phyloP scores from a whole-genome alignment of 2,888 invertebrate genomes.

The Leptinotarsa rubiginosa region DNA sequence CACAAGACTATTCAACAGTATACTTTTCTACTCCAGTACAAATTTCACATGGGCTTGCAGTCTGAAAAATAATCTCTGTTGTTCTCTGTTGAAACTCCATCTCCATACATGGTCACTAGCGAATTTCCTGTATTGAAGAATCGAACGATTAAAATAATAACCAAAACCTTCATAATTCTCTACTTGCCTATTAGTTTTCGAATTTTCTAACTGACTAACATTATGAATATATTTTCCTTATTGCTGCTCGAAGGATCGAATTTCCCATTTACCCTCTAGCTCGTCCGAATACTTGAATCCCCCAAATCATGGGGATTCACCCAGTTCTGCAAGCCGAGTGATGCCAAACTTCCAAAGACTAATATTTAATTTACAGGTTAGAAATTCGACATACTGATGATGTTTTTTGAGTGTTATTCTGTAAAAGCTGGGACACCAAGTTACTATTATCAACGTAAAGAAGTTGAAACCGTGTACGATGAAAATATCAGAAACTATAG shows the following conservation, averaged over 20 bases:
- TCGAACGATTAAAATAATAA: too few species aligned
- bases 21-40: too few species aligned
- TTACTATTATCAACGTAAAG: not conserved
- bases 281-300: conserved; percentile 61
- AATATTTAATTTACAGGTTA: conserved; percentile 80
- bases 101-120: too few species aligned
- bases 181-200: not conserved
- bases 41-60: too few species aligned
- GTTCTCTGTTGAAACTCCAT: too few species aligned
- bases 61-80: too few species aligned
- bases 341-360: conserved; percentile 79
- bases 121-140: too few species aligned
- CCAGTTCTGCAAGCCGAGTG: conserved; percentile 69
- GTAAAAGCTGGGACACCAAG: not conserved
- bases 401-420: not conserved
- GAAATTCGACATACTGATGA: conserved; percentile 52
- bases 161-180: not conserved
- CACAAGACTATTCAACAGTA: too few species aligned
- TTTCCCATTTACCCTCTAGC: conserved; percentile 61
- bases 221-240: conserved; percentile 33
- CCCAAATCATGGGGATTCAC: conserved; percentile 62
- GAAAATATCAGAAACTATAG: not conserved
- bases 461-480: not conserved
- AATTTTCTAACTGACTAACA: conserved; percentile 1
- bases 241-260: conserved; percentile 60